Conservation (phyloP, 2,888 invertebrate genomes). For the Agrochola lota region DNA sequence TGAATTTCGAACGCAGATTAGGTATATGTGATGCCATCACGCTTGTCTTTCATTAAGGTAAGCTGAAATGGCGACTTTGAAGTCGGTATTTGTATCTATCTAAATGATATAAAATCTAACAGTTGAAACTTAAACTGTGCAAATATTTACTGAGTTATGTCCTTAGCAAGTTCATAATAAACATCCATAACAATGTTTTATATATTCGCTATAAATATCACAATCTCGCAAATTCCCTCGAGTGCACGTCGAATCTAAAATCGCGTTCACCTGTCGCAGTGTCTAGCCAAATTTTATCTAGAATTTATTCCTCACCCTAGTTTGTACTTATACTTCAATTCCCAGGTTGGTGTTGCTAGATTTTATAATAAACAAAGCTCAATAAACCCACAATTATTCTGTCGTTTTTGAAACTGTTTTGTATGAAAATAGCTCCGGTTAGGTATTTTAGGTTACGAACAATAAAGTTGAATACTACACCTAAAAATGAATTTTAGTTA, state of each 20-base stretch:
- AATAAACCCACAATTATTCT: slow-evolving; percentile 7
- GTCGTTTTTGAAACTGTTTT: slow-evolving; percentile 7
- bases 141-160: slow-evolving; percentile 8
- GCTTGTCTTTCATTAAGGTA: neutral
- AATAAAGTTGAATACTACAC: neutral
- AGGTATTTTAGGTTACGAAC: neutral
- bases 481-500: neutral
- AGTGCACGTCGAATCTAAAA: slow-evolving; percentile 45
- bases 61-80: neutral
- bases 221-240: slow-evolving; percentile 38
- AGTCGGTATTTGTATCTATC: neutral
- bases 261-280: slow-evolving; percentile 53
- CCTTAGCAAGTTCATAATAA: neutral
- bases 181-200: slow-evolving; percentile 25
- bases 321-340: slow-evolving; percentile 28
- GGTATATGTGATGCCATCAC: neutral
- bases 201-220: slow-evolving; percentile 46
- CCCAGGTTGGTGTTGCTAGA: slow-evolving; percentile 10
- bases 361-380: slow-evolving; percentile 25
- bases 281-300: slow-evolving; percentile 57
- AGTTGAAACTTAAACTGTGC: neutral
- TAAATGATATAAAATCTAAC: too few species aligned
- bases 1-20: too few species aligned
- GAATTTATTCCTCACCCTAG: slow-evolving; percentile 42
- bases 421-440: neutral